Evolutionary conservation across 1,140 invertebrate species (phyloP).

Genomic region (Drosophila chauvacae): DNA sequence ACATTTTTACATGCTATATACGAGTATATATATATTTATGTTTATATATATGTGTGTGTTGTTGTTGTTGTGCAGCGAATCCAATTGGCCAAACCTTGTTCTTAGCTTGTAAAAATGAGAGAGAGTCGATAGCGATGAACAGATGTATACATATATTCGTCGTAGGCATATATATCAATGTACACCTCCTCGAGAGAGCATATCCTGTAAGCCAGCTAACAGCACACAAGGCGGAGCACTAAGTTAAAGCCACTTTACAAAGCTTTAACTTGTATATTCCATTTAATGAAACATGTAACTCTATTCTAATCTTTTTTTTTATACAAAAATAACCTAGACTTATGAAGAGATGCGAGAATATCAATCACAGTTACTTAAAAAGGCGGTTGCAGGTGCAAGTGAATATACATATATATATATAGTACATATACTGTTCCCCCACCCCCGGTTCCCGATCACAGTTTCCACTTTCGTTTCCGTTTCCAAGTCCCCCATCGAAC

Average conservation of each 20-base stretch:
- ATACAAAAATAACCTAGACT: conserved; percentile 30
- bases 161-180: conserved; percentile 14
- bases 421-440: conserved; percentile 7
- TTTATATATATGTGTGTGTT: conserved; percentile 20
- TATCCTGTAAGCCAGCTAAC: conserved; percentile 55
- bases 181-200: conserved; percentile 24
- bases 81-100: conserved; percentile 62
- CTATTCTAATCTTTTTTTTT: conserved; percentile 11
- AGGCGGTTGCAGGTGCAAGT: conserved; percentile 17
- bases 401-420: background rate
- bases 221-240: conserved; percentile 21
- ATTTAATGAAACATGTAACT: conserved; percentile 51
- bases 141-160: conserved; percentile 15
- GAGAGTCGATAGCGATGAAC: background rate
- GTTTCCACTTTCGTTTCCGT: background rate
- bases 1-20: conserved; percentile 2
- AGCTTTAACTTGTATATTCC: conserved; percentile 72
- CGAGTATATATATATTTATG: background rate
- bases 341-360: conserved; percentile 12
- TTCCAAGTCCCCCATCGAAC: background rate
- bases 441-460: background rate
- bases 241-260: conserved; percentile 58
- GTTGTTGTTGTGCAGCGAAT: conserved; percentile 60
- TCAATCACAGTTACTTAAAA: conserved; percentile 70
- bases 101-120: conserved; percentile 19